These are phyloP conservation scores for Emys orbicularis DNA, from an alignment of 2,797 vertebrate species.

Conservation along the genomic window DNA sequence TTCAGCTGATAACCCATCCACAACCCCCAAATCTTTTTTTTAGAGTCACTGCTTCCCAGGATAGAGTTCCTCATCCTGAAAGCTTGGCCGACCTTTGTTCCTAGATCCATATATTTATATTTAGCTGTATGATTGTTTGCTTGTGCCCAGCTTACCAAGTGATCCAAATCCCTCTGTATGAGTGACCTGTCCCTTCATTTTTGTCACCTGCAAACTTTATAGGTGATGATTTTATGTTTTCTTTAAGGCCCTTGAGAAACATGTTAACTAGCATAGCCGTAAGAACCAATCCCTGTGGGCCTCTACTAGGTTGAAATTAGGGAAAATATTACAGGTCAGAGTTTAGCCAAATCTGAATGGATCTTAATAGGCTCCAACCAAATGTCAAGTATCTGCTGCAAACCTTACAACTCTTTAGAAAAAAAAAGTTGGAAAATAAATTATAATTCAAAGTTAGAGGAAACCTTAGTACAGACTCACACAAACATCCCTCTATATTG, in stretches of 20 bases:
- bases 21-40: not conserved
- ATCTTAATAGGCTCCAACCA: no score
- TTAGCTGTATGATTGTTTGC: not conserved
- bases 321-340: no score
- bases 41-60: no score
- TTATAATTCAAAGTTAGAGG: not conserved
- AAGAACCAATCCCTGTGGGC: not conserved
- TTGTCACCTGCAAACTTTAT: not conserved
- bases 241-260: not conserved
- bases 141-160: not conserved
- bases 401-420: not conserved
- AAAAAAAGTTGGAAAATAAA: not conserved
- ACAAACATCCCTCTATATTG: no score
- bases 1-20: not conserved
- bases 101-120: not conserved
- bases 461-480: not conserved
- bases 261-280: not conserved
- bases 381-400: no score
- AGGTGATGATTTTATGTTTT: not conserved
- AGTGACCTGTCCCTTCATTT: not conserved
- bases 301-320: no score
- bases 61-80: not conserved
- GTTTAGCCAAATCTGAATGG: no score
- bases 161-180: not conserved
- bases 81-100: not conserved